Evolutionary conservation across 2,797 vertebrate genomes (phyloP), one percentile per base, ranked within the genome.

Genomic region (Acrossocheilus wenchowensis): DNA sequence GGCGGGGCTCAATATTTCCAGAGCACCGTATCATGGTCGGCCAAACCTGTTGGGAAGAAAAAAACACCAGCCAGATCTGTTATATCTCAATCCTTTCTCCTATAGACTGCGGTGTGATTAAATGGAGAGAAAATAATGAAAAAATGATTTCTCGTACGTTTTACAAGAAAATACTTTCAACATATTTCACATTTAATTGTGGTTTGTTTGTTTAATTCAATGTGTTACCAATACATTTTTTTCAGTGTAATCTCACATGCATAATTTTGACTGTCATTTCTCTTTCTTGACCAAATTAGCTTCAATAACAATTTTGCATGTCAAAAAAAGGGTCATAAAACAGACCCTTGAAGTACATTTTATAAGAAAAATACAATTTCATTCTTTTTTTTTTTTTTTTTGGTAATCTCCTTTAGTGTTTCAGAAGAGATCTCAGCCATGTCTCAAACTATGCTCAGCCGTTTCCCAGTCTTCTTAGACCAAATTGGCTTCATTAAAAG

Each of bases 1-100:
- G 36, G 77, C 60, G 89, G 82, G 83, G 39, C 87, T 74, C 87
- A 84, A 89, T 86, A 84, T 88, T 88, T 69, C 85, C 86, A 90
- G 75, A 88, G 43, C 83, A 84, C 81, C 81, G 54, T 48, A 21
- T 30, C 71, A 82, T 81, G 90, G 87, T 45, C 54, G 69, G 83
- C 30, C 48, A 62, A 83, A 87, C 50, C 86, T 50, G 74, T 48
- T 36, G 45, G 78, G n/a, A 73, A 26, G 69, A 30, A 73, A 73
- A 73, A 41, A 77, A 64, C 72, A 52, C 43, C 30, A 34, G 17
- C 10, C 34, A 52, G 30, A 68, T 64, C 60, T 52, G 72, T 64
- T 73, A 45, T 43, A 83, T 48, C 57, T 57, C 72, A 48, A 6
- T 21, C 6, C 11, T 36, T 75, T 75, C 71, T 17, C 34, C 10